These are phyloP conservation scores for Tachina grossa DNA, from an alignment of 2,888 invertebrate genomes.

Conservation along the genomic window DNA sequence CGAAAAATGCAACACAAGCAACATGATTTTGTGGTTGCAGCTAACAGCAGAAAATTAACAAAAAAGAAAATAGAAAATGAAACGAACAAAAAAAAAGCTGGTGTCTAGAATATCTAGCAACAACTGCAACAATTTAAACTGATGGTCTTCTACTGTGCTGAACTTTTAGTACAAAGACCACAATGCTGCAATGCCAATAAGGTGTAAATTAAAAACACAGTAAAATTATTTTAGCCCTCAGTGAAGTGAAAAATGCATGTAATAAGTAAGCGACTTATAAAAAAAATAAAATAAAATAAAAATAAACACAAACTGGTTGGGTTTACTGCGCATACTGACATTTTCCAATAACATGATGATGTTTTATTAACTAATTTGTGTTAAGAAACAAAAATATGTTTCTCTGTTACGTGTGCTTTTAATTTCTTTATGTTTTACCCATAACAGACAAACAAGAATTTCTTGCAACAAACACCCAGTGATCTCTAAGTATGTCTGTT, in stretches of 20 bases:
- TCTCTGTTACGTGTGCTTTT: conserved; percentile 32
- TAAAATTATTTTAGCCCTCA: conserved; percentile 11
- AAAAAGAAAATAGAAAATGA: conserved; percentile 1
- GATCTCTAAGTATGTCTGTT: not conserved
- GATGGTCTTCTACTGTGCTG: not conserved
- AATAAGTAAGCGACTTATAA: not conserved
- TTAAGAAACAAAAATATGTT: conserved; percentile 32
- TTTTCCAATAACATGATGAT: conserved; percentile 50
- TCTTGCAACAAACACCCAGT: not conserved
- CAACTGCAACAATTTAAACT: conserved; percentile 45
- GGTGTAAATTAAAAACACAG: conserved; percentile 66
- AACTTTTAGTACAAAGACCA: conserved; percentile 1
- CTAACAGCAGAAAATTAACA: conserved; percentile 14
- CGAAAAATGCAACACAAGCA: conserved; percentile 52
- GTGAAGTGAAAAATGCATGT: not conserved
- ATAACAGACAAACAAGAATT: conserved; percentile 1
- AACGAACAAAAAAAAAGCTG: not conserved
- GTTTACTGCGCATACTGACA: conserved; percentile 7
- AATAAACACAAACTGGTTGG: not conserved
- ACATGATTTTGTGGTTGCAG: conserved; percentile 66
- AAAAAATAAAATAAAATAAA: not conserved
- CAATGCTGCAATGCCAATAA: conserved; percentile 42
- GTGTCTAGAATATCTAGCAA: conserved; percentile 33
- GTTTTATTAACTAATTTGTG: conserved; percentile 62
- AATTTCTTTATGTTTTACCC: conserved; percentile 18